Evolutionary conservation across 2,888 invertebrate genomes (phyloP).

Genomic region (Rhamnusium bicolor): DNA sequence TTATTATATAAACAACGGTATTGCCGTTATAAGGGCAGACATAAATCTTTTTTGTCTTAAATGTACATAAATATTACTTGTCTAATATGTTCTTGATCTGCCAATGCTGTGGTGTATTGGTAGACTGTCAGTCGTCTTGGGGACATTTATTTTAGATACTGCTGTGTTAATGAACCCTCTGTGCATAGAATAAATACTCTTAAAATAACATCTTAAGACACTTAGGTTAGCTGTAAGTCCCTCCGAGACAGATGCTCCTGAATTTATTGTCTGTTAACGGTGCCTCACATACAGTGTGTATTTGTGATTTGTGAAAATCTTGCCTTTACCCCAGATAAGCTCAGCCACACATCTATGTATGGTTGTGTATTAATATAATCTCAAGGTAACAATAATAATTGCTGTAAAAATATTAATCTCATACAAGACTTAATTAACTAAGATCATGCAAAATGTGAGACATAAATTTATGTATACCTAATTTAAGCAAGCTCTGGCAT

Average conservation of each 20-base stretch:
- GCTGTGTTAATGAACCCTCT: conserved; percentile 59
- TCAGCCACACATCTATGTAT: background rate
- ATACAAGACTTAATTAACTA: too few species aligned
- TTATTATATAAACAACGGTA: too few species aligned
- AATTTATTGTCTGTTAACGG: conserved; percentile 27
- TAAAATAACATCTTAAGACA: conserved; percentile 54
- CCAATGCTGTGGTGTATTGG: conserved; percentile 25
- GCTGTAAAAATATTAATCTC: too few species aligned
- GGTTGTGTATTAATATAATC: background rate
- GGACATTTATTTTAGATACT: conserved; percentile 48
- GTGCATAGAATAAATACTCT: conserved; percentile 43
- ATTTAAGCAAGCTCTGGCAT: too few species aligned
- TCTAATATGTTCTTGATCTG: background rate
- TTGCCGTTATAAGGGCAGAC: too few species aligned
- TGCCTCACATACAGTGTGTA: conserved; percentile 8
- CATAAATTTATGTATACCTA: too few species aligned
- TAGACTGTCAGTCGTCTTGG: conserved; percentile 34
- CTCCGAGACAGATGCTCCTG: conserved; percentile 36
- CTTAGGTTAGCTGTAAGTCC: conserved; percentile 39
- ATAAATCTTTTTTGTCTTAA: background rate
- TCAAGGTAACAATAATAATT: background rate
- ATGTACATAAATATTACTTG: background rate
- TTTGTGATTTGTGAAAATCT: conserved; percentile 1
- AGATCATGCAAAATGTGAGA: too few species aligned
- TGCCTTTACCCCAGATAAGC: background rate